Conservation (phyloP, 2,888 invertebrate genomes). For the Orthonevra nobilis region DNA sequence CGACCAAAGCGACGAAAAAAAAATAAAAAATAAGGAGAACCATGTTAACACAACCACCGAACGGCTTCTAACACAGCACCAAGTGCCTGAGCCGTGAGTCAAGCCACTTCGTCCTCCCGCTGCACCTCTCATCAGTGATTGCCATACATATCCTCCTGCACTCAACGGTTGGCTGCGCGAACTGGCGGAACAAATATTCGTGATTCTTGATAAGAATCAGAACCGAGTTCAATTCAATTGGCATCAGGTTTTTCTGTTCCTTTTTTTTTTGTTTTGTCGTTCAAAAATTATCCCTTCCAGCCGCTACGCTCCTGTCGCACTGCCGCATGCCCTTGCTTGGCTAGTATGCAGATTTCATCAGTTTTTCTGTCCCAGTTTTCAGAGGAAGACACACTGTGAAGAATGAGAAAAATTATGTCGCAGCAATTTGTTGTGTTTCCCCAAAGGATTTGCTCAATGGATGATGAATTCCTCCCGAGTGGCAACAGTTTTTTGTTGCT, state of each 20-base stretch:
- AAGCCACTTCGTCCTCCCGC: slow-evolving; percentile 36
- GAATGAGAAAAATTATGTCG: slow-evolving; percentile 63
- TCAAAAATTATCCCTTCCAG: slow-evolving; percentile 8
- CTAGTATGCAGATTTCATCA: slow-evolving; percentile 59
- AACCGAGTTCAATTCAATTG: slow-evolving; percentile 79
- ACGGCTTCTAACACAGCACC: slow-evolving; percentile 61
- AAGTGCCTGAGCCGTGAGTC: slow-evolving; percentile 67
- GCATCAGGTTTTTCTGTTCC: slow-evolving; percentile 39
- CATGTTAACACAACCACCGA: slow-evolving; percentile 67
- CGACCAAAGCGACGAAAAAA: slow-evolving; percentile 2
- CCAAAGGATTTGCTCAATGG: slow-evolving; percentile 42
- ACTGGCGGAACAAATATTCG: slow-evolving; percentile 78
- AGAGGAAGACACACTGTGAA: slow-evolving; percentile 11
- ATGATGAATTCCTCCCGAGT: slow-evolving; percentile 62
- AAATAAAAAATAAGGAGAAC: slow-evolving; percentile 27
- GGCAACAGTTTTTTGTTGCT: slow-evolving; percentile 47
- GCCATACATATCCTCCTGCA: slow-evolving; percentile 52
- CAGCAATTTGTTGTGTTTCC: slow-evolving; percentile 57
- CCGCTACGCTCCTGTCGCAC: slow-evolving; percentile 7
- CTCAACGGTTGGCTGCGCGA: slow-evolving; percentile 41
- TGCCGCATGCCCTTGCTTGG: slow-evolving; percentile 29
- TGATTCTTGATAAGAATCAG: slow-evolving; percentile 80
- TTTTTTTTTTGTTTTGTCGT: neutral
- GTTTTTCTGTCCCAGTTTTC: slow-evolving; percentile 52
- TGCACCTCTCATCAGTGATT: neutral